phyloP scores from a whole-genome alignment of 2,888 invertebrate genomes.

The Prionchulus punctatus region DNA sequence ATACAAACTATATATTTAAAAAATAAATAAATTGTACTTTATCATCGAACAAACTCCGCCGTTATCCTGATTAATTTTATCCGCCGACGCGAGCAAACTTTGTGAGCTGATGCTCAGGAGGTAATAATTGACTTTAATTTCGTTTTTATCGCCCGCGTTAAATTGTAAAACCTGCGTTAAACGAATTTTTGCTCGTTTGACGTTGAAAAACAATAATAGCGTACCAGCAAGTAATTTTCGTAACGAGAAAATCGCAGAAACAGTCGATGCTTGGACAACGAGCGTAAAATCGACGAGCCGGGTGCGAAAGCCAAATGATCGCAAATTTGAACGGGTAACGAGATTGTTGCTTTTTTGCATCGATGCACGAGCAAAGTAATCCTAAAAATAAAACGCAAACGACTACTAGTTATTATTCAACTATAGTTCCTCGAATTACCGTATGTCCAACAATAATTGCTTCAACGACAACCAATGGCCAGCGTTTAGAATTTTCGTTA shows the following conservation, averaged over 20 bases:
- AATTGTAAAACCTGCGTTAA: not conserved
- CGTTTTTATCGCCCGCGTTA: no score
- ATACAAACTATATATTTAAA: no score
- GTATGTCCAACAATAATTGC: not conserved
- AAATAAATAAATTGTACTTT: not conserved
- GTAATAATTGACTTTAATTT: no score
- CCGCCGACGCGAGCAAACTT: no score
- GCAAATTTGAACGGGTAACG: not conserved
- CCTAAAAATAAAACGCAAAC: no score
- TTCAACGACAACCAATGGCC: not conserved
- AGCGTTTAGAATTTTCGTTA: not conserved
- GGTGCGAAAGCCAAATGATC: not conserved
- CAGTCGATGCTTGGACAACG: not conserved
- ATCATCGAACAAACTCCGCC: not conserved
- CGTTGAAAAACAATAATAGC: not conserved
- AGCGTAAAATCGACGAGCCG: not conserved
- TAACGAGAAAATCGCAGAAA: conserved; percentile 4
- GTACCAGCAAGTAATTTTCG: conserved; percentile 4
- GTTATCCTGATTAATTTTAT: no score
- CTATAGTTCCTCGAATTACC: not conserved
- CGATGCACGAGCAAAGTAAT: not conserved
- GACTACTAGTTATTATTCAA: not conserved
- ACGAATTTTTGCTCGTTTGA: not conserved
- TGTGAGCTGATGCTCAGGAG: no score
- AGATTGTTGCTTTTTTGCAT: not conserved